Percentiles rank a stretch among this genome's conserved stretches.
Evolutionary conservation across 1,140 invertebrate species (phyloP).

Genomic region (Lamellibrachia luymesi): DNA sequence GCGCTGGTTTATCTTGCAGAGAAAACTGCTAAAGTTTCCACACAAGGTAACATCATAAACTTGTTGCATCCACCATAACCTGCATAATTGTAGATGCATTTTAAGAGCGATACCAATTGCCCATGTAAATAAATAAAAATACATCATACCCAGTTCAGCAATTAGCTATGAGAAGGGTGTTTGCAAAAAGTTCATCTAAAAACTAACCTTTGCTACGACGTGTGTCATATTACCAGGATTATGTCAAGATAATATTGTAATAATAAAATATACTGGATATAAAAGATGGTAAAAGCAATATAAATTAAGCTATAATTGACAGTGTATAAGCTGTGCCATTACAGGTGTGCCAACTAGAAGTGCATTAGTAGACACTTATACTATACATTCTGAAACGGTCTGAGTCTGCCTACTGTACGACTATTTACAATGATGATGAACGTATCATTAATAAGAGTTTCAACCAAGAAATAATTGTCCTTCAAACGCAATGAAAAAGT

Average conservation of each 20-base stretch:
- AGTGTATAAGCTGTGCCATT: background rate
- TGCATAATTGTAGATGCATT: background rate
- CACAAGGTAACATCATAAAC: background rate
- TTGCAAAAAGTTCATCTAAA: background rate
- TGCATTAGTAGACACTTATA: background rate
- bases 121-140: background rate
- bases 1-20: background rate
- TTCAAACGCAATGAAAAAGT: background rate
- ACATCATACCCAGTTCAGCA: background rate
- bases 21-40: background rate
- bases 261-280: background rate
- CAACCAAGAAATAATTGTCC: background rate
- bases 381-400: background rate
- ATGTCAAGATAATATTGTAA: background rate
- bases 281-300: background rate
- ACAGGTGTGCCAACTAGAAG: background rate
- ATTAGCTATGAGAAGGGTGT: background rate
- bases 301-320: background rate
- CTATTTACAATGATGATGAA: background rate
- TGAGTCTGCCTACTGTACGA: background rate
- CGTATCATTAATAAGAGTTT: background rate
- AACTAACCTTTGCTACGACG: background rate
- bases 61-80: background rate
- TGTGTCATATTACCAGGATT: background rate
- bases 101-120: background rate